Evolutionary conservation across 2,113 vertebrate species (phyloP).

Genomic region (Corvus cornix): DNA sequence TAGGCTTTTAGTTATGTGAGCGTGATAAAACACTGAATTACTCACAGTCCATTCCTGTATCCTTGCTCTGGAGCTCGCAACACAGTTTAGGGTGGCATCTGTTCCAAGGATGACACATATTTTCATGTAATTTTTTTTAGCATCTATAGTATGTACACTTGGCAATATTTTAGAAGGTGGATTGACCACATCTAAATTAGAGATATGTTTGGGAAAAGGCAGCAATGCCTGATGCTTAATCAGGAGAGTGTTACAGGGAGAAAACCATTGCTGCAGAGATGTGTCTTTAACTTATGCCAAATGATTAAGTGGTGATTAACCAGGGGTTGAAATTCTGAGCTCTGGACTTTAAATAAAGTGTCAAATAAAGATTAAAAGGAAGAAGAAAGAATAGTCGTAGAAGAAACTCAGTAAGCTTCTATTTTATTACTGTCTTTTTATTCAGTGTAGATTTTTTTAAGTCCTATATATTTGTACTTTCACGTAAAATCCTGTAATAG

Average conservation of each 20-base stretch:
- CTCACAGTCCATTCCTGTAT: not conserved
- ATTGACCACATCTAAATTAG: not conserved
- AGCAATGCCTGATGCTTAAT: not conserved
- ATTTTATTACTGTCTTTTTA: not conserved
- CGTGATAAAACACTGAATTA: not conserved
- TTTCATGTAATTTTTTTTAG: not conserved
- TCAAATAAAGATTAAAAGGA: slow-evolving; percentile 47
- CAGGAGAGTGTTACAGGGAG: not conserved
- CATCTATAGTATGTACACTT: not conserved
- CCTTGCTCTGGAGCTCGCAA: not conserved
- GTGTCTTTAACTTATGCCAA: not conserved
- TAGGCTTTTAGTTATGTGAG: not conserved
- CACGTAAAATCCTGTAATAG: not conserved
- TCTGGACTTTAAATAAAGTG: slow-evolving; percentile 35
- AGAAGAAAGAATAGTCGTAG: not conserved
- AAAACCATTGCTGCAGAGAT: not conserved
- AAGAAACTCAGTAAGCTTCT: not conserved
- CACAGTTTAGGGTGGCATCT: not conserved
- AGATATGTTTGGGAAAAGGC: not conserved
- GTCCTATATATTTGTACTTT: not conserved
- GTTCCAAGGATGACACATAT: not conserved
- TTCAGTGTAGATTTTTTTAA: not conserved
- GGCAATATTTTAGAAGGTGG: not conserved
- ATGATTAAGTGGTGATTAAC: slow-evolving; percentile 48
- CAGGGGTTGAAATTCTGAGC: slow-evolving; percentile 13